Base-by-base conservation (phyloP, 1,140 invertebrate species). In the Achroia grisella region DNA sequence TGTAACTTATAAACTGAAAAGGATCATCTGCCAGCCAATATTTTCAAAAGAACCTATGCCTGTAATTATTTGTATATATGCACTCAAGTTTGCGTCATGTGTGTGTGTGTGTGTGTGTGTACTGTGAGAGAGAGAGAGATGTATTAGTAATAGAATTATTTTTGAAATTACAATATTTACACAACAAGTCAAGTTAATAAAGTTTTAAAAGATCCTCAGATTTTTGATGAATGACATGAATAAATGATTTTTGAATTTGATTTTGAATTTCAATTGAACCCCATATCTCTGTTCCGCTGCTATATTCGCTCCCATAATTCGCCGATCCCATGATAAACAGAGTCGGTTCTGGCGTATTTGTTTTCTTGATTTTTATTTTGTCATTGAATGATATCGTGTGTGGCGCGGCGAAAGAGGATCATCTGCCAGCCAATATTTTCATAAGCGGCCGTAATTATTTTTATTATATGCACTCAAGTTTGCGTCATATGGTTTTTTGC, bases 311-410 rank as follows among this genome's bases (percentile, higher is more conserved):
- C 48, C 43, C 43, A 61, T 70, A 61, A 69, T 66, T 62, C 60
- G 56, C 53, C 49, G 56, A 44, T 40, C 44, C 40, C 45, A 63
- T 52, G 62, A 68, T 57, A 70, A 74, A 74, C 71, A 71, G 44
- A 51, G 31, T 27, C 41, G 12, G 45, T 54, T 51, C 15, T 40
- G 42, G 10, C 23, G 40, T 68, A 56, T 71, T 71, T 71, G 52
- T 74, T 69, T 52, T 44, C 43, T 34, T 53, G 62, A 61, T 53
- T 60, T 64, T 55, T 66, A 59, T 68, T 73, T 62, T 62, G 70
- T 60, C n/a, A n/a, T n/a, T n/a, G n/a, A n/a, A 23, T 23, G 17
- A 3, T 23, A 23, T 23, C 17, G 17, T 23, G 17, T 23, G 17
- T 23, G 17, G 17, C 17, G 17, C 2, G 17, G 2, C 17, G 17